Evolutionary conservation across 2,797 vertebrate genomes (phyloP).

Genomic region (Rhodeus uyekii): DNA sequence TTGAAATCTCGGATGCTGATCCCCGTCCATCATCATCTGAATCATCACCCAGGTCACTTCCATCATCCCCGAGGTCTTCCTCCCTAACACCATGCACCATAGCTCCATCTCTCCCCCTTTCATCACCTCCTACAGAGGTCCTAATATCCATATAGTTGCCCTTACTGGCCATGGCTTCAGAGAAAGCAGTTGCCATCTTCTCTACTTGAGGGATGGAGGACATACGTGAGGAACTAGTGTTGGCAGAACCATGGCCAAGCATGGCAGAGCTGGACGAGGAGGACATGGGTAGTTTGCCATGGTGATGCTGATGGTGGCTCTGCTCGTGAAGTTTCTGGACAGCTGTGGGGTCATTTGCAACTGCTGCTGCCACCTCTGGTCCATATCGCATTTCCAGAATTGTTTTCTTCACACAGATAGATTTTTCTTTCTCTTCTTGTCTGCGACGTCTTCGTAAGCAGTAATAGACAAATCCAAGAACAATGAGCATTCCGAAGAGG

Average conservation of each 20-base stretch:
- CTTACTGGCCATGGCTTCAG: conserved; percentile 87
- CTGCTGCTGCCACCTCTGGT: conserved; percentile 88
- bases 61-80: conserved; percentile 73
- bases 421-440: conserved; percentile 95
- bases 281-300: conserved; percentile 79
- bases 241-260: conserved; percentile 74
- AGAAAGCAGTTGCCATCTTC: conserved; percentile 86
- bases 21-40: conserved; percentile 93
- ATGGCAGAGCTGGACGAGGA: conserved; percentile 79
- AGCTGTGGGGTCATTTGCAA: conserved; percentile 77
- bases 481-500: conserved; percentile 96
- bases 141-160: conserved; percentile 97
- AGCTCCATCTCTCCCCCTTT: conserved; percentile 75
- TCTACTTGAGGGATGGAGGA: conserved; percentile 95
- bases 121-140: conserved; percentile 79
- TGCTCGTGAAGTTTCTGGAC: conserved; percentile 93
- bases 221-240: conserved; percentile 86
- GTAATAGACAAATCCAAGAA: conserved; percentile 94
- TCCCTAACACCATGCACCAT: conserved; percentile 69
- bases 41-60: conserved; percentile 82
- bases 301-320: conserved; percentile 80
- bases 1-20: conserved; percentile 97
- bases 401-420: conserved; percentile 96
- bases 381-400: conserved; percentile 99
- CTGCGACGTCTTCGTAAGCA: conserved; percentile 90